Conservation (phyloP, 2,888 invertebrate species). For the Hoplodrina blanda region DNA sequence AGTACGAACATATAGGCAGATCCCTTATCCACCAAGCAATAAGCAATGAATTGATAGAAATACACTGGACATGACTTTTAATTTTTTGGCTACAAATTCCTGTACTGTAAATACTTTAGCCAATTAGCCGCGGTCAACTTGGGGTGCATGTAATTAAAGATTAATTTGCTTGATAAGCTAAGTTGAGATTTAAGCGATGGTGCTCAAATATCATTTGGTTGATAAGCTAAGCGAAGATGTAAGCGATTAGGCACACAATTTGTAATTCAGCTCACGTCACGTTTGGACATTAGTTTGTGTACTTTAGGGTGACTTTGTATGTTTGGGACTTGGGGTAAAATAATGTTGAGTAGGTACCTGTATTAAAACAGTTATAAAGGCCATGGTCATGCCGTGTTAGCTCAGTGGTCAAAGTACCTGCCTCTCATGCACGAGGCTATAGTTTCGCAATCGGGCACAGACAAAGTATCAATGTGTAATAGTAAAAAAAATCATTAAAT, state of each 20-base stretch:
- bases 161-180: constrained; percentile 48
- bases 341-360: neutral
- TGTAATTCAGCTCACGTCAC: constrained; percentile 61
- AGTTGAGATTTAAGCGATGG: constrained; percentile 46
- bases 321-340: constrained; percentile 30
- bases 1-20: too few relatives aligned
- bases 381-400: too few relatives aligned
- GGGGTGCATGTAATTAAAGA: constrained; percentile 55
- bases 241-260: constrained; percentile 59
- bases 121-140: constrained; percentile 48
- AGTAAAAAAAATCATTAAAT: too few relatives aligned
- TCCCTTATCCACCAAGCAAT: neutral
- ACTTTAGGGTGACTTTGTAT: constrained; percentile 21
- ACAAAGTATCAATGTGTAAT: too few relatives aligned
- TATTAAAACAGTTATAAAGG: neutral
- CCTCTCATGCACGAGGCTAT: too few relatives aligned
- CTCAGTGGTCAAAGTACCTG: too few relatives aligned
- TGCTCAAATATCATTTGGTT: constrained; percentile 52
- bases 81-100: neutral
- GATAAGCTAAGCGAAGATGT: constrained; percentile 53
- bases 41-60: neutral
- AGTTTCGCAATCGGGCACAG: too few relatives aligned
- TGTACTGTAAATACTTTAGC: constrained; percentile 11
- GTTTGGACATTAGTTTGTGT: constrained; percentile 59
- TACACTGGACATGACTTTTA: neutral